phyloP scores from a whole-genome alignment of 2,113 vertebrate genomes.

The Coturnix japonica region DNA sequence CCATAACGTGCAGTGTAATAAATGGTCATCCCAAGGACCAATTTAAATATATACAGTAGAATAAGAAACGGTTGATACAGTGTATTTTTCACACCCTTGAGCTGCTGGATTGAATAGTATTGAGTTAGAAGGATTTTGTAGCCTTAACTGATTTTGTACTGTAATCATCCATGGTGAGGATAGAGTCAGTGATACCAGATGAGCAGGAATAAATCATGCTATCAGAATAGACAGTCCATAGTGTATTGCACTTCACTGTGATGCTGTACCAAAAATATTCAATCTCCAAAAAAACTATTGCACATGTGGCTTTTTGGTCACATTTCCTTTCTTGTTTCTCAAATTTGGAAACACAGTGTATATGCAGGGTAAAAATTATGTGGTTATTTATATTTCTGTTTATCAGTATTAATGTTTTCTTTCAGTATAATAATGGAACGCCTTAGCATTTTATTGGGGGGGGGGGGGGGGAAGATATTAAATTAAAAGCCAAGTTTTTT shows the following conservation, averaged over 20 bases:
- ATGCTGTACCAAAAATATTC: neutral
- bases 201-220: conserved; percentile 43
- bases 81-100: conserved; percentile 42
- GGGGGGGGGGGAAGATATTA: no score
- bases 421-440: neutral
- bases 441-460: neutral
- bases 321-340: neutral
- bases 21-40: conserved; percentile 73
- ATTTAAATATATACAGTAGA: conserved; percentile 72
- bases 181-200: conserved; percentile 16
- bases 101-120: conserved; percentile 18
- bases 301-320: neutral
- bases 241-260: neutral
- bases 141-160: conserved; percentile 40
- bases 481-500: neutral
- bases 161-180: conserved; percentile 17
- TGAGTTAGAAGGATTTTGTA: conserved; percentile 37
- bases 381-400: neutral
- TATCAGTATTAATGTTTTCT: neutral
- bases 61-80: conserved; percentile 9
- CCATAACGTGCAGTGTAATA: conserved; percentile 71
- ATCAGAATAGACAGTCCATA: neutral
- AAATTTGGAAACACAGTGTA: neutral
- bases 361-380: neutral
- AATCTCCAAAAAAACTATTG: neutral